A percentile compares a stretch with the other conserved stretches of the same genome.
These are phyloP conservation scores for Proctacanthus coquilletti DNA, from an alignment of 1,140 invertebrate species.

Conservation along the genomic window DNA sequence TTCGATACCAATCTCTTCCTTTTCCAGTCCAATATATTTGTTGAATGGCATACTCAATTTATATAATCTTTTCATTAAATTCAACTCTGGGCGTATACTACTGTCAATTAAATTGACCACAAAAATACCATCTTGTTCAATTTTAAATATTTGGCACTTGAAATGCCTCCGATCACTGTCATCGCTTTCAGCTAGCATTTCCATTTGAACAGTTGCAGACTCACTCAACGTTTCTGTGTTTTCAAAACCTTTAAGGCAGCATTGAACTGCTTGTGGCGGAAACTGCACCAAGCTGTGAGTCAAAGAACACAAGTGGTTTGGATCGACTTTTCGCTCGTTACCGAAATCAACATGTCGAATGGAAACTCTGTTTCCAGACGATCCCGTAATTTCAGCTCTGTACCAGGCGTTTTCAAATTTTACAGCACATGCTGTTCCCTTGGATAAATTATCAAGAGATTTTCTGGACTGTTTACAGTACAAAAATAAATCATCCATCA, in stretches of 20 bases:
- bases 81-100: conserved; percentile 19
- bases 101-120: conserved; percentile 37
- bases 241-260: conserved; percentile 33
- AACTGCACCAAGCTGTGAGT: conserved; percentile 44
- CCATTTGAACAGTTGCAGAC: conserved; percentile 25
- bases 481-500: conserved; percentile 27
- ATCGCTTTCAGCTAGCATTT: conserved; percentile 28
- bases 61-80: conserved; percentile 27
- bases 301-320: conserved; percentile 41
- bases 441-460: conserved; percentile 31
- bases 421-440: conserved; percentile 54
- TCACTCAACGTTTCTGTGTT: conserved; percentile 22
- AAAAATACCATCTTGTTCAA: conserved; percentile 30
- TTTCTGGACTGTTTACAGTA: conserved; percentile 28
- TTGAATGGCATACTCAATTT: conserved; percentile 27
- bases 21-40: conserved; percentile 23
- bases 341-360: conserved; percentile 55
- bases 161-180: conserved; percentile 26
- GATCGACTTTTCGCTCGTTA: conserved; percentile 49
- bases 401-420: conserved; percentile 63
- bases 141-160: conserved; percentile 38
- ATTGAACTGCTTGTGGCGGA: conserved; percentile 58
- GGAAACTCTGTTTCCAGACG: conserved; percentile 17
- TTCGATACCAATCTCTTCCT: no score
- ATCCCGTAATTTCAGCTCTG: conserved; percentile 40